Base-by-base conservation (phyloP, 2,113 vertebrate species). In the Pardalotus punctatus region DNA sequence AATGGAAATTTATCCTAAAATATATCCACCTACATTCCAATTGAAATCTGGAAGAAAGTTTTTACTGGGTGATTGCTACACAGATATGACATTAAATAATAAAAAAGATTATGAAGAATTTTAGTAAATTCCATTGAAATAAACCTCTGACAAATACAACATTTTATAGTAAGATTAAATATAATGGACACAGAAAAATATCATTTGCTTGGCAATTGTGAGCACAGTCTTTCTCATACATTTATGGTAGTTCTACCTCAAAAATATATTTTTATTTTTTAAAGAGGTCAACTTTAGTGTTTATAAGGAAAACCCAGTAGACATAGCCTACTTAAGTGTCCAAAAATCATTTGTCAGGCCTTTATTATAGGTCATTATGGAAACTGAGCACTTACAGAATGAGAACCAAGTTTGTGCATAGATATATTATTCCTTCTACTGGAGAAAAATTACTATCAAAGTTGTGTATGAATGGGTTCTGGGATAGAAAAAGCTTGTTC, bases 151-250 rank as follows among this genome's bases (percentile, higher is more conserved):
- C 0, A 79, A 65, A 54, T 72, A 48, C 6, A 6, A 61, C 25
- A 33, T 28, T 73, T 73, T 70, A 38, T 35, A 48, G 3, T 29
- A 57, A 69, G n/a, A 81, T 42, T 70, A 57, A 23, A 91, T 67
- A 56, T 35, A 40, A 38, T 20, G 2, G 11, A 24, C 8, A 54
- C 2, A 56, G 24, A 14, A 79, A 58, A 81, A 8, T 19, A 40
- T 9, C 0, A 27, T 70, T 78, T 48, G 28, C 15, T 81, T 77
- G 14, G 3, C 11, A 86, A 47, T 24, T 3, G 0, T 69, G 8
- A 67, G 4, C 12, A 53, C 5, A 42, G 20, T 42, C 6, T 35
- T 76, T 64, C 25, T 62, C n/a, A 60, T 40, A 28, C 0, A 0
- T 42, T 67, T 48, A 3, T 13, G 23, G 29, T 14, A 73, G 10